phyloP scores from a whole-genome alignment of 2,797 vertebrate species.

The Ctenosaura bakeri region DNA sequence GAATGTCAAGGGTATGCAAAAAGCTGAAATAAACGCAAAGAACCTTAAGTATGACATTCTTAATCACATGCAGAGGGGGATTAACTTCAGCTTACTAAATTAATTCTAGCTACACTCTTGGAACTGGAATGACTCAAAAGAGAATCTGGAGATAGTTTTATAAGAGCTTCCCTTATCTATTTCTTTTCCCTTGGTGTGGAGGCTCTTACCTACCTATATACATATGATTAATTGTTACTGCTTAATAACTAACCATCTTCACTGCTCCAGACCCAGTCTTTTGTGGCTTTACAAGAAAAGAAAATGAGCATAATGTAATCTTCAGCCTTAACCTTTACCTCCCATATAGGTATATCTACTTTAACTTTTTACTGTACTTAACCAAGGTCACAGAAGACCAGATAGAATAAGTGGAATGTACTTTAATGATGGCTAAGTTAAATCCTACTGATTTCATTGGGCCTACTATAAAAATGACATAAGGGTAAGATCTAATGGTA shows the following conservation, averaged over 20 bases:
- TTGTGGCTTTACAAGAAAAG: not conserved
- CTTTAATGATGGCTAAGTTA: not conserved
- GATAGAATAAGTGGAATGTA: not conserved
- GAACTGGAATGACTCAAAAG: conserved; percentile 10
- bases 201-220: no score
- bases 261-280: no score
- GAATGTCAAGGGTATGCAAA: not conserved
- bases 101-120: not conserved
- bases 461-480: not conserved
- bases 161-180: not conserved
- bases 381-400: not conserved
- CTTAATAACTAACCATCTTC: not conserved
- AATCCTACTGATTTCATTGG: not conserved
- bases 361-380: not conserved
- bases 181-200: not conserved
- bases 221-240: not conserved
- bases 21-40: not conserved
- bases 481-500: no score
- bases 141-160: not conserved
- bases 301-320: not conserved
- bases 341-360: not conserved
- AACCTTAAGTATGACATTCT: conserved; percentile 19
- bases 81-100: conserved; percentile 26
- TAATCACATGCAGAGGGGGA: not conserved
- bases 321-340: not conserved